These are phyloP conservation scores for Lydus trimaculatus DNA, from an alignment of 2,888 invertebrate genomes.

Conservation along the genomic window DNA sequence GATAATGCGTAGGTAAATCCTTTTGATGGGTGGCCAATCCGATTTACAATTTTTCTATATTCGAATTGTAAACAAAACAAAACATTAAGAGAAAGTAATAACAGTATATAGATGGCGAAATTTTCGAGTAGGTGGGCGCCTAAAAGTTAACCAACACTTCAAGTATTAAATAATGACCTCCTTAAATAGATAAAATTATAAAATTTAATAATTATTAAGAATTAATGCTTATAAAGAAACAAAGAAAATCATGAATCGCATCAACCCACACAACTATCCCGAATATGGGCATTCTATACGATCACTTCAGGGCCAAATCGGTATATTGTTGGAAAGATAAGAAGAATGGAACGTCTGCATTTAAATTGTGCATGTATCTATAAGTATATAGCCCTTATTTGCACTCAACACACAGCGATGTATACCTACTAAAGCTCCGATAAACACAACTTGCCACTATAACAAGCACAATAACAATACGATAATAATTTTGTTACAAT, in stretches of 20 bases:
- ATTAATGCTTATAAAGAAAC: neutral
- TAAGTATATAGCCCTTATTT: slow-evolving; percentile 15
- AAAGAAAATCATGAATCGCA: neutral
- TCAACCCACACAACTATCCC: slow-evolving; percentile 24
- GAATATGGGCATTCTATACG: slow-evolving; percentile 34
- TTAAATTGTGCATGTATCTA: slow-evolving; percentile 5
- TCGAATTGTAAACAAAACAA: neutral
- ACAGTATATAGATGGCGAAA: neutral
- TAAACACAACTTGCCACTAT: slow-evolving; percentile 1
- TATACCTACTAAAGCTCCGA: slow-evolving; percentile 8
- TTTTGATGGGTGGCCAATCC: neutral
- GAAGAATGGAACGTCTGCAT: slow-evolving; percentile 9
- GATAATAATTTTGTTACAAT: slow-evolving; percentile 34
- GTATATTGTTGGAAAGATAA: slow-evolving; percentile 13
- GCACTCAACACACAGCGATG: slow-evolving; percentile 24
- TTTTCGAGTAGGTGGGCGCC: neutral
- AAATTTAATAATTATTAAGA: neutral
- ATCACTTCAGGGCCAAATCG: slow-evolving; percentile 25
- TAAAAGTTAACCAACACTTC: neutral
- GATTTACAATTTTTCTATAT: neutral
- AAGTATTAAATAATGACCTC: neutral
- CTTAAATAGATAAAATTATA: neutral
- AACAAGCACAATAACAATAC: slow-evolving; percentile 17
- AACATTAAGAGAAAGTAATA: neutral
- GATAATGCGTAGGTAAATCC: neutral